These are phyloP conservation scores for Pampus argenteus DNA, from an alignment of 2,797 vertebrate genomes.

Conservation along the genomic window DNA sequence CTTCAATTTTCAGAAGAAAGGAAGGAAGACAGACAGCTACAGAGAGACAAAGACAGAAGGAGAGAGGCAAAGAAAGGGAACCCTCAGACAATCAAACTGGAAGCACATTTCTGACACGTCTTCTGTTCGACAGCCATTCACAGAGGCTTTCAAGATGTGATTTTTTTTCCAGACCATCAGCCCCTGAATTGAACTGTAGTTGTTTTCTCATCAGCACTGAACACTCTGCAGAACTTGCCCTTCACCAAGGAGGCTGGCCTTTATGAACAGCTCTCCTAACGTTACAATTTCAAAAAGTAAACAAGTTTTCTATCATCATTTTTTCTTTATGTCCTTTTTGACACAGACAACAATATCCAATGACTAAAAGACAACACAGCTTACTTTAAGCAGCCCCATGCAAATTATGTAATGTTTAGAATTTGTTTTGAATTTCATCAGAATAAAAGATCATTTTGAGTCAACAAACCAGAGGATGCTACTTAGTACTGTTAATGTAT, in stretches of 20 bases:
- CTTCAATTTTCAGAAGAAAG: constrained; percentile 65
- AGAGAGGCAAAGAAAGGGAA: constrained; percentile 40
- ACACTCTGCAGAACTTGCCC: constrained; percentile 39
- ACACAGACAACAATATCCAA: background rate
- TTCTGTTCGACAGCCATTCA: constrained; percentile 60
- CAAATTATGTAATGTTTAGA: background rate
- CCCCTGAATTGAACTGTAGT: constrained; percentile 49
- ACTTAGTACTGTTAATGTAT: background rate
- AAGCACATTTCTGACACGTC: constrained; percentile 63
- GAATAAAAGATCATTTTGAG: background rate
- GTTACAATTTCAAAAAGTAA: constrained; percentile 1
- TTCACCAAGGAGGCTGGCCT: constrained; percentile 47
- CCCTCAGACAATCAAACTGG: constrained; percentile 59
- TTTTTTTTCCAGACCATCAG: constrained; percentile 57
- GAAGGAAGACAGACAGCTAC: constrained; percentile 60
- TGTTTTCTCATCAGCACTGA: constrained; percentile 69
- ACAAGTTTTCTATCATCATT: constrained; percentile 6
- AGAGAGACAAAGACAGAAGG: constrained; percentile 49
- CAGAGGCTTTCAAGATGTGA: constrained; percentile 59
- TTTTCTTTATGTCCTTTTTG: background rate
- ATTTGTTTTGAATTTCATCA: background rate
- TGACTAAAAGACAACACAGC: background rate
- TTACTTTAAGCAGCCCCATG: background rate
- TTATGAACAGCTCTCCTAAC: constrained; percentile 25
- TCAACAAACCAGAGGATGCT: background rate